phyloP scores from a whole-genome alignment of 2,888 invertebrate species.

The Eristalis intricaria region DNA sequence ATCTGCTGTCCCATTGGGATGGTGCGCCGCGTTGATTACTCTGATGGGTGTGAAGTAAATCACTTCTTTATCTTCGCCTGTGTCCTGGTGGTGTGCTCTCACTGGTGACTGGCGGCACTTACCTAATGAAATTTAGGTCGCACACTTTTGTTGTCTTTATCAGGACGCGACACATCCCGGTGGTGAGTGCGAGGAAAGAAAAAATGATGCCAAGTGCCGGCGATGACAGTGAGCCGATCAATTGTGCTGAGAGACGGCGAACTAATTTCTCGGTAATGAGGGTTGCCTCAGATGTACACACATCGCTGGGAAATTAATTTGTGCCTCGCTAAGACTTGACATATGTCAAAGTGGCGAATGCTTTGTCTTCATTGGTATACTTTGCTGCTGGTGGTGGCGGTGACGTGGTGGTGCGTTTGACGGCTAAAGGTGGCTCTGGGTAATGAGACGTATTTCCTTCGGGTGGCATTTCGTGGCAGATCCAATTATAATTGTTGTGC shows the following conservation, averaged over 20 bases:
- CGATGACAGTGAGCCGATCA: constrained; percentile 46
- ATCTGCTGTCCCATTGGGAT: constrained; percentile 50
- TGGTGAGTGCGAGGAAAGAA: constrained; percentile 21
- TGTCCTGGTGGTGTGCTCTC: constrained; percentile 1
- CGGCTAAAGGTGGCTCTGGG: constrained; percentile 12
- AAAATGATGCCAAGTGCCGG: constrained; percentile 54
- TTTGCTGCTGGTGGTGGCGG: constrained; percentile 8
- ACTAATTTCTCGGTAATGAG: constrained; percentile 79
- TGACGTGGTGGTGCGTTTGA: background rate
- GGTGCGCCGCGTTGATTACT: constrained; percentile 43
- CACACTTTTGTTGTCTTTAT: constrained; percentile 54
- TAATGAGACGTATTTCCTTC: constrained; percentile 30
- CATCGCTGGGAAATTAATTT: constrained; percentile 64
- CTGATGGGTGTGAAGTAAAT: constrained; percentile 43
- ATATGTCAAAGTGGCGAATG: constrained; percentile 60
- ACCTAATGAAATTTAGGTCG: constrained; percentile 61
- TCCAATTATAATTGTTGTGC: constrained; percentile 53
- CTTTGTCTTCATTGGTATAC: constrained; percentile 37
- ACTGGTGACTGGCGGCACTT: constrained; percentile 38
- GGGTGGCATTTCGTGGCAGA: constrained; percentile 52
- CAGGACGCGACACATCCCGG: constrained; percentile 35
- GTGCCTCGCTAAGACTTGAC: constrained; percentile 55
- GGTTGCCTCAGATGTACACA: constrained; percentile 73
- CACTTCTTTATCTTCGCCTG: constrained; percentile 48
- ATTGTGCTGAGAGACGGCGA: constrained; percentile 43